Base-by-base conservation (phyloP, 2,797 vertebrate species). In the Heteromormyrus szaboi region DNA sequence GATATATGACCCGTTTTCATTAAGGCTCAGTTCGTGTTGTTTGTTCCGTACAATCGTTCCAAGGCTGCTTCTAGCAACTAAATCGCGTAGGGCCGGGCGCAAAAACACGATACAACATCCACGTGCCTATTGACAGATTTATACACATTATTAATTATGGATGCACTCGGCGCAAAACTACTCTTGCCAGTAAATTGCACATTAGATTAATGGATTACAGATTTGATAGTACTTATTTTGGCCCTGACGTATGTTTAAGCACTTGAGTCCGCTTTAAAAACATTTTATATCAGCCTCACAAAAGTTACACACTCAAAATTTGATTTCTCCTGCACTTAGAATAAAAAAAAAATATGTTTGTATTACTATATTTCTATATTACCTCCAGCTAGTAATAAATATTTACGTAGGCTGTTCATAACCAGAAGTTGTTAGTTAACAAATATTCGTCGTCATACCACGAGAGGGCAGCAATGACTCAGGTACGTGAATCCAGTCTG, bases 381-480 rank as follows among this genome's bases (percentile, higher is more conserved):
- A 44, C 37, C 17, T 2, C 37, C 37, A 79, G 17, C 5, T 79
- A 44, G 11, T 41, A 44, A 79, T 44, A 44, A 7, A 44, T 41
- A 41, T 79, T 44, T 44, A n/a, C 33, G 2, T 41, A 76, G 37
- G 33, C 14, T 72, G 37, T 76, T 76, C 68, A 44, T 79, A 44
- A 44, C 14, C 37, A 6, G 72, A 19, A 79, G 5, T 79, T 79
- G 8, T 37, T 79, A 5, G 33, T 41, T 44, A 79, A 37, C 62
- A 4, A 37, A 3, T 41, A 44, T 7, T 79, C 37, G 12, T 79
- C 17, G 72, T 84, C 14, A 3, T 19, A 25, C 88, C 88, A 88
- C 76, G 59, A 83, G 88, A 41, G 22, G 88, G 51, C 76, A 50
- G 88, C 76, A 88, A 14, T 62, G 51, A 62, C 37, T 56, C n/a